Evolutionary conservation across 1,140 invertebrate species (phyloP), one percentile per base, ranked within the genome.

Genomic region (Lepidurus apus): DNA sequence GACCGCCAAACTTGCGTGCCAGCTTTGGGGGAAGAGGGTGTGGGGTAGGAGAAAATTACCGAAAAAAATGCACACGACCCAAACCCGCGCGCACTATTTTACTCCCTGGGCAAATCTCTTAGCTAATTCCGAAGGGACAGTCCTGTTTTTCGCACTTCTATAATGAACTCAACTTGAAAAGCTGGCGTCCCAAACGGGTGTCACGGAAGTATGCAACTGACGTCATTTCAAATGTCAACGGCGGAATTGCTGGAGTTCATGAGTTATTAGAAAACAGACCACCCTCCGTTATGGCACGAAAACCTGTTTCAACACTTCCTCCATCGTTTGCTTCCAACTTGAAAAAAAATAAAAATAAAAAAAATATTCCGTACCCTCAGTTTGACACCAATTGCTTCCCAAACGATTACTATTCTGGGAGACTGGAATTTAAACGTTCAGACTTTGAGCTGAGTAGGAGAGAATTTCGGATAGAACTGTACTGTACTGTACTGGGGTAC

Each of bases 231-330:
- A 65, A 65, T 65, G 53, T 65, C 53, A 65, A 65, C 53, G 21
- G 53, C 53, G 53, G 53, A 65, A 65, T 65, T 65, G 53, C 53
- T 65, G 17, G 21, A 65, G 53, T 11, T 65, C 53, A 13, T 21
- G 21, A 65, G 53, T 65, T 65, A 65, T 65, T 65, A 65, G 34
- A 65, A 21, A 11, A 65, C 53, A 65, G 53, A 65, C 53, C 53
- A 65, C 53, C 53, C 53, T 65, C 53, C 53, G 53, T 65, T 65
- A 65, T 65, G 53, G 53, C 53, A 65, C 53, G 9, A 9, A 65
- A 65, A 65, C 53, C 53, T 65, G 53, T 65, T 65, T 65, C 53
- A 65, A 65, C 53, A 65, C 53, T 65, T 65, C 53, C 53, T 65
- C 21, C 53, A 21, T 65, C 53, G 21, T 21, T 9, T 13, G 21